phyloP scores from a whole-genome alignment of 2,888 invertebrate species.

The Ormyrus thymus region DNA sequence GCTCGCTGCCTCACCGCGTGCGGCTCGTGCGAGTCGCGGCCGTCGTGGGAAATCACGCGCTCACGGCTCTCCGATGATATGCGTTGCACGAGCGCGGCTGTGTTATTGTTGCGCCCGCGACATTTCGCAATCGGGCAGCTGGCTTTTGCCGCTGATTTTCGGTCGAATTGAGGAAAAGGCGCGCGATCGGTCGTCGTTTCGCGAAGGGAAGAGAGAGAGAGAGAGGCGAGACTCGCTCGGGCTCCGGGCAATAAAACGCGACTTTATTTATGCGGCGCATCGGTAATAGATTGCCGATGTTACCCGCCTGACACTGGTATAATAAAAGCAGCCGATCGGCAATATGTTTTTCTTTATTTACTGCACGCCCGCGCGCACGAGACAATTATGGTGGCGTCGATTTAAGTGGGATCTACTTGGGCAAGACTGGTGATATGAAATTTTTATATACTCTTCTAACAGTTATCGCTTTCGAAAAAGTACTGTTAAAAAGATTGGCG shows the following conservation, averaged over 20 bases:
- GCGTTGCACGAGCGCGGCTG: constrained; percentile 43
- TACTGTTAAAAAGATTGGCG: too few relatives aligned
- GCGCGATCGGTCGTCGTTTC: neutral
- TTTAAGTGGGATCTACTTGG: neutral
- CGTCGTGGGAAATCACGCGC: constrained; percentile 51
- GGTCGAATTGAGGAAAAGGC: neutral
- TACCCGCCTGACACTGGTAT: neutral
- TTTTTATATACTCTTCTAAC: neutral
- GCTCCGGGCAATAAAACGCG: constrained; percentile 33
- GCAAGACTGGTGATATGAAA: neutral
- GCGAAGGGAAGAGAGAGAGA: neutral
- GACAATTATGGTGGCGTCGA: too few relatives aligned
- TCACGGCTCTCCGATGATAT: constrained; percentile 28
- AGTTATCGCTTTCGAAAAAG: too few relatives aligned
- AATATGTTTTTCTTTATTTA: constrained; percentile 28
- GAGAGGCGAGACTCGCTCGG: neutral
- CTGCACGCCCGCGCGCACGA: neutral
- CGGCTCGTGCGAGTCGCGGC: constrained; percentile 20
- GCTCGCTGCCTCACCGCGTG: neutral
- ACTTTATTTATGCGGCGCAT: constrained; percentile 46
- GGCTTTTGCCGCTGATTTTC: constrained; percentile 18
- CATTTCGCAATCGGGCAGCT: constrained; percentile 32
- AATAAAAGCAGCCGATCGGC: constrained; percentile 14
- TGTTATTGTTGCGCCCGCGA: constrained; percentile 6
- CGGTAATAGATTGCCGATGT: constrained; percentile 41